These are phyloP conservation scores for Leistus spinibarbis DNA, from an alignment of 2,888 invertebrate genomes.

Conservation along the genomic window DNA sequence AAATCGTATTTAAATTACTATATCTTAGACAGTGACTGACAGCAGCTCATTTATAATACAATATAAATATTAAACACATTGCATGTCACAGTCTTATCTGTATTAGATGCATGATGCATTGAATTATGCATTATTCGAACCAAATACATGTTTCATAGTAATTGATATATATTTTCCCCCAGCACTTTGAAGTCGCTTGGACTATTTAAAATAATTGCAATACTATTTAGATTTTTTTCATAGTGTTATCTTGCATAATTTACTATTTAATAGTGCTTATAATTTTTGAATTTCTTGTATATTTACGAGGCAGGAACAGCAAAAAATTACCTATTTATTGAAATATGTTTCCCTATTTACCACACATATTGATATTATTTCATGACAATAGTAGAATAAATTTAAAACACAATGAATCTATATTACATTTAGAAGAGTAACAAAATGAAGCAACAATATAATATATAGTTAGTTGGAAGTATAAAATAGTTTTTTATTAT, in stretches of 20 bases:
- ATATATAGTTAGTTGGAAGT: no score
- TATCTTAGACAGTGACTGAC: neutral
- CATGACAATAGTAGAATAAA: no score
- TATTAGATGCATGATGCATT: constrained; percentile 9
- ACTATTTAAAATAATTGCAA: neutral
- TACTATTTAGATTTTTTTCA: neutral
- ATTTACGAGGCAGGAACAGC: neutral
- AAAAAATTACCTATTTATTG: no score
- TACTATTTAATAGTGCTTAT: neutral
- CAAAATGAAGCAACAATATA: no score
- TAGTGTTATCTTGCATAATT: constrained; percentile 8
- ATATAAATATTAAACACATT: constrained; percentile 3
- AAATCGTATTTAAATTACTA: neutral
- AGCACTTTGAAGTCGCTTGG: neutral
- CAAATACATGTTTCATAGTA: neutral
- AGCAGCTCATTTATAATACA: neutral
- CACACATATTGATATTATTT: no score
- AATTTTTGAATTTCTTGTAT: neutral
- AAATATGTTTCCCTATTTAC: no score
- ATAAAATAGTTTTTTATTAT: no score
- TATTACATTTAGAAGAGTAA: no score
- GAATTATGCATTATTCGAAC: constrained; percentile 2
- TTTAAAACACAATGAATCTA: no score
- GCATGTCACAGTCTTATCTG: constrained; percentile 6
- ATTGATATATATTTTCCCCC: neutral